Base-by-base conservation (phyloP, 2,888 invertebrate genomes). In the Drosophila kambysellisi region DNA sequence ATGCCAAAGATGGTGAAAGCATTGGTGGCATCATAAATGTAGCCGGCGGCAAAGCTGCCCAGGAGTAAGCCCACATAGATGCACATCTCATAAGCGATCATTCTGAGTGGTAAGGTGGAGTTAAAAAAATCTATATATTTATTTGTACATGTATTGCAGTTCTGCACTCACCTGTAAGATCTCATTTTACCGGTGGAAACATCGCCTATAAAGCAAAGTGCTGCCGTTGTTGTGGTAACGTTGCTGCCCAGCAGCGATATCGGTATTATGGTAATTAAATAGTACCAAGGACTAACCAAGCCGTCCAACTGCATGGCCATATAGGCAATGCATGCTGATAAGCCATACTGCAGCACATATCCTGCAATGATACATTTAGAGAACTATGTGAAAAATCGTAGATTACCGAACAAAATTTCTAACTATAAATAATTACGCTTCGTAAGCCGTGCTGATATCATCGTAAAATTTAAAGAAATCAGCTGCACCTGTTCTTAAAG, bases 171-270 rank as follows among this genome's bases (percentile, higher is more conserved):
- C 95, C 95, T 95, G 83, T 95, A 92, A 70, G 96, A 95, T 91
- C 96, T 93, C 79, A 94, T 94, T 48, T 94, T 93, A 15, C 94
- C 93, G 0, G 94, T 92, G 0, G 95, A 95, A 37, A 95, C 94
- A 91, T 96, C 96, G 53, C 95, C 94, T 64, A 96, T 93, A 76
- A 95, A 96, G 80, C 95, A 95, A 82, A 94, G 94, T 0, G 94
- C 93, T 9, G 95, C 95, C 61, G 95, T 95, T 57, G 95, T 94
- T 64, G 95, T 92, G 8, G 95, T 94, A 1, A 95, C 94, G 79
- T 94, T 94, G 0, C 95, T 95, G 17, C 96, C 96, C 64, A 94
- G 91, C 2, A 95, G 61, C 0, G 95, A 94, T 50, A 94, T 92
- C 0, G 96, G 95, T 15, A 95, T 88, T 1, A 94, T 92, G 0